Evolutionary conservation across 2,113 vertebrate species (phyloP).

Genomic region (Archilochus colubris): DNA sequence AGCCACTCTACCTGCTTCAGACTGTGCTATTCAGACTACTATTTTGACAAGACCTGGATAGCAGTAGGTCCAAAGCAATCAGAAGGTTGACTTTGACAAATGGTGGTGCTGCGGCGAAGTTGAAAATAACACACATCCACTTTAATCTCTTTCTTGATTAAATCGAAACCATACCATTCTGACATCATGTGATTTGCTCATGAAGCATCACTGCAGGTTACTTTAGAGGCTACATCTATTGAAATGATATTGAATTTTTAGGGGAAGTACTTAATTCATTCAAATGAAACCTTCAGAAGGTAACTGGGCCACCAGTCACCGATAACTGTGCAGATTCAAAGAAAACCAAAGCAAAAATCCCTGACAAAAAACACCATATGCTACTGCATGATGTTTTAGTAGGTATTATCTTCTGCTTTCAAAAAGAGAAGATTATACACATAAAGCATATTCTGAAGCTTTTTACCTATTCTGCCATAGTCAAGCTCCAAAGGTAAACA

Average conservation of each 20-base stretch:
- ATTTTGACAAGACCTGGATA: slow-evolving; percentile 98
- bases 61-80: slow-evolving; percentile 99
- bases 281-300: slow-evolving; percentile 83
- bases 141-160: slow-evolving; percentile 99
- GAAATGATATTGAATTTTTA: slow-evolving; percentile 86
- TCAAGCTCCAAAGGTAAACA: slow-evolving; percentile 88
- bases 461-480: slow-evolving; percentile 81
- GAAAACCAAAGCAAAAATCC: slow-evolving; percentile 73
- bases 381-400: slow-evolving; percentile 77
- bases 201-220: slow-evolving; percentile 89
- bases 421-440: slow-evolving; percentile 77
- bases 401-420: slow-evolving; percentile 80
- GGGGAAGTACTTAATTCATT: slow-evolving; percentile 87
- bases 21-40: slow-evolving; percentile 87
- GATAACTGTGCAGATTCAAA: slow-evolving; percentile 72
- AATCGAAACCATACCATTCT: slow-evolving; percentile 95
- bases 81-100: slow-evolving; percentile 99
- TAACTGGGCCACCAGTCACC: slow-evolving; percentile 81
- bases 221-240: slow-evolving; percentile 83
- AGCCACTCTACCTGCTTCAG: slow-evolving; percentile 86
- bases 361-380: slow-evolving; percentile 69
- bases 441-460: slow-evolving; percentile 79
- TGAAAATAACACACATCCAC: slow-evolving; percentile 99
- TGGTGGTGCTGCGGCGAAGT: slow-evolving; percentile 93
- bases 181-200: slow-evolving; percentile 94